phyloP scores from a whole-genome alignment of 2,888 invertebrate genomes.

The Thymelicus acteon region DNA sequence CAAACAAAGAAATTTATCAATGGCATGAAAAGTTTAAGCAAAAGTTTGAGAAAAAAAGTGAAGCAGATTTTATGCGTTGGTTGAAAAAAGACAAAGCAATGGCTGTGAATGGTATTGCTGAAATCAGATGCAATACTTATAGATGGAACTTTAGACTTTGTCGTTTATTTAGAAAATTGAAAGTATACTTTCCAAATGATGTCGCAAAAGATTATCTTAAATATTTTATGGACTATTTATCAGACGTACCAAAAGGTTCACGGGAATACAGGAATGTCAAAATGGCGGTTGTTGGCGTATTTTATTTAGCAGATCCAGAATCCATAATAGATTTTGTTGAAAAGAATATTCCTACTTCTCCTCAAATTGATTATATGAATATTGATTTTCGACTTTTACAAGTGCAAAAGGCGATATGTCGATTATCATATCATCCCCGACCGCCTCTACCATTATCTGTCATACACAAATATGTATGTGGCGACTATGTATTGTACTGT shows the following conservation, averaged over 20 bases:
- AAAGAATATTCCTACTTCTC: constrained; percentile 53
- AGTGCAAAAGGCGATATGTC: constrained; percentile 60
- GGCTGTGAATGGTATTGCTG: constrained; percentile 42
- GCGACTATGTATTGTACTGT: constrained; percentile 60
- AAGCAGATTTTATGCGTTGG: constrained; percentile 41
- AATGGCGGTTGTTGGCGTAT: constrained; percentile 53
- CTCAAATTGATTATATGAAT: constrained; percentile 54
- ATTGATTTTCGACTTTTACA: constrained; percentile 46
- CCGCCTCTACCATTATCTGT: constrained; percentile 57
- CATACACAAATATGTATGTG: constrained; percentile 54
- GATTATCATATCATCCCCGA: constrained; percentile 53
- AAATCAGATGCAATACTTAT: constrained; percentile 39
- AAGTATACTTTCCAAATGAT: constrained; percentile 60
- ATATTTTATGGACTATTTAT: constrained; percentile 49
- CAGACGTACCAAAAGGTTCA: constrained; percentile 15
- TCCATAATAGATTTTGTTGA: constrained; percentile 51
- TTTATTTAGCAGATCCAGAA: constrained; percentile 52
- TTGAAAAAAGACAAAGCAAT: constrained; percentile 49
- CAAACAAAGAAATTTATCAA: constrained; percentile 6
- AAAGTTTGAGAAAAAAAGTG: constrained; percentile 23
- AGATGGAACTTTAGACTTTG: constrained; percentile 44
- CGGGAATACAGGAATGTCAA: constrained; percentile 22
- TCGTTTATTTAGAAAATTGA: constrained; percentile 56
- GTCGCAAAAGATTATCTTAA: constrained; percentile 51
- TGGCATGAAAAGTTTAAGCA: constrained; percentile 17